Base-by-base conservation (phyloP, 2,113 vertebrate genomes). In the Montifringilla adamsi region DNA sequence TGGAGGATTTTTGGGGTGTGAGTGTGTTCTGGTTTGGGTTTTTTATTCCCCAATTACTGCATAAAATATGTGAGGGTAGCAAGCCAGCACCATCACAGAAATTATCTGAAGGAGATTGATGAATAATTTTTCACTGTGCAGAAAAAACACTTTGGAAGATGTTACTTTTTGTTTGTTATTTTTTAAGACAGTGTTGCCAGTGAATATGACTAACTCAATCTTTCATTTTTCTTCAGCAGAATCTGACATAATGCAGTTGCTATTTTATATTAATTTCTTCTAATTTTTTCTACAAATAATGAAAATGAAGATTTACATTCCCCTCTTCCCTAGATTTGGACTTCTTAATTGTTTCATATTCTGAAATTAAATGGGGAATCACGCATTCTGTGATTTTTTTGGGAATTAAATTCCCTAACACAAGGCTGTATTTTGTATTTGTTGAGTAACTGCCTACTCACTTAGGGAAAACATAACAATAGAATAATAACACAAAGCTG, bases 141-240 rank as follows among this genome's bases (percentile, higher is more conserved):
- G 77, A 85, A 81, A 75, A 95, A 95, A 75, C 30, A 27, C 24
- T 87, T 94, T 50, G 88, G 60, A 79, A 95, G 72, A 91, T 88
- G 52, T 89, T 94, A 55, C 26, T 69, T 86, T 50, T 78, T 78
- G 8, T 55, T 90, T 83, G 44, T 43, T 55, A 31, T 72, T 92
- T 49, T 64, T 63, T 24, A 28, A 41, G 74, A 27, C 27, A 24
- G 9, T 33, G 49, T 63, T 94, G 59, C 59, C 60, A 89, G 55
- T 49, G 75, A 94, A 46, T 62, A 64, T 46, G 27, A 82, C 55
- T 83, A n/a, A 82, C 10, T 93, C 20, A n/a, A 80, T 37, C 33
- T 94, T 87, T 59, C 47, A 47, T 79, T 94, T 95, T 80, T 75
- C 37, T 87, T 88, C 78, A 75, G 14, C 22, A 67, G 23, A 24